These are phyloP conservation scores for Yponomeuta plumbellus DNA, from an alignment of 2,888 invertebrate species.

Conservation along the genomic window DNA sequence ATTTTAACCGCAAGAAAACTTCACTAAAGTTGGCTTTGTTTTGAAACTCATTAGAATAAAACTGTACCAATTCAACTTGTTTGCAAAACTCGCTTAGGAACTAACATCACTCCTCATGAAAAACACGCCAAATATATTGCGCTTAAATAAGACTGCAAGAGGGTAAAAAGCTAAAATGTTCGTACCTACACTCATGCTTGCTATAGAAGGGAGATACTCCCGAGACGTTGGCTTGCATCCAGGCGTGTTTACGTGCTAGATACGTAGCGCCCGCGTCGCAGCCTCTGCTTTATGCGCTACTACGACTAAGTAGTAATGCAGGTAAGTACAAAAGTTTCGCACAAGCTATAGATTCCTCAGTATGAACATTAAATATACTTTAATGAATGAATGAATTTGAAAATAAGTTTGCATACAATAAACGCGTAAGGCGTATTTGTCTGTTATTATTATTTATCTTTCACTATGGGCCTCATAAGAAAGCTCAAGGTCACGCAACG, in stretches of 20 bases:
- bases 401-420: no score
- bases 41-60: background rate
- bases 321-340: background rate
- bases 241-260: conserved; percentile 14
- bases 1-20: background rate
- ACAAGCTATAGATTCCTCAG: background rate
- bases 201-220: background rate
- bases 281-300: conserved; percentile 5
- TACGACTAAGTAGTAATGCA: background rate
- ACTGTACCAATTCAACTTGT: background rate
- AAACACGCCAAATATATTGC: background rate
- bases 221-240: conserved; percentile 12
- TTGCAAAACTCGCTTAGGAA: background rate
- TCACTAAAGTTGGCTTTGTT: background rate
- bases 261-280: conserved; percentile 1
- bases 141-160: background rate
- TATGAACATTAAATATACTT: no score
- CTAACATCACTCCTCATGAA: background rate
- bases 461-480: no score
- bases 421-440: no score
- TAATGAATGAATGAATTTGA: no score
- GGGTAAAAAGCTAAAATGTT: background rate
- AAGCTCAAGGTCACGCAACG: no score
- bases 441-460: no score
- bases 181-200: background rate